phyloP scores from a whole-genome alignment of 2,888 invertebrate species.

The Nysson spinosus region DNA sequence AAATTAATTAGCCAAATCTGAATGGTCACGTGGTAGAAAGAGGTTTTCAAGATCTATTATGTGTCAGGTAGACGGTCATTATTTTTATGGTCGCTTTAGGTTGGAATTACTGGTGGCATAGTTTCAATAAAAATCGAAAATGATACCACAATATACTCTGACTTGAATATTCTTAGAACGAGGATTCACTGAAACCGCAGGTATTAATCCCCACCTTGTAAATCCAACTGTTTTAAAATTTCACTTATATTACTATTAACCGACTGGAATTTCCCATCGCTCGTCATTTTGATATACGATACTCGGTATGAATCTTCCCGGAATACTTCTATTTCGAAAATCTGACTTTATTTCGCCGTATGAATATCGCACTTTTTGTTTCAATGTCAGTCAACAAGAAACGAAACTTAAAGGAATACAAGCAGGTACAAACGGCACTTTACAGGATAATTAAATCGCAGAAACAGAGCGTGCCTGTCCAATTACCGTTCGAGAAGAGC shows the following conservation, averaged over 20 bases:
- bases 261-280: no score
- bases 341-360: no score
- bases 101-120: neutral
- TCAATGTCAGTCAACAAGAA: constrained; percentile 42
- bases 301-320: neutral
- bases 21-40: neutral
- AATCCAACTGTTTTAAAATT: no score
- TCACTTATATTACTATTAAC: no score
- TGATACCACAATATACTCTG: neutral
- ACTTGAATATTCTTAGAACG: no score
- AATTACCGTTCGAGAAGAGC: constrained; percentile 52
- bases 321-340: neutral
- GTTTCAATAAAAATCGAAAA: neutral
- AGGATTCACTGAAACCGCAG: no score
- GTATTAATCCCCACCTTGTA: no score
- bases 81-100: neutral
- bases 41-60: neutral
- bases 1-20: neutral
- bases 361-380: constrained; percentile 49
- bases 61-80: neutral
- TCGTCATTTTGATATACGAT: neutral
- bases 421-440: constrained; percentile 23
- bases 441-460: constrained; percentile 65
- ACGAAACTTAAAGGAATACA: constrained; percentile 40
- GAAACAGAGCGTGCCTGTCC: constrained; percentile 70